Evolutionary conservation across 1,140 invertebrate genomes (phyloP).

Genomic region (Armadillidium nasatum): DNA sequence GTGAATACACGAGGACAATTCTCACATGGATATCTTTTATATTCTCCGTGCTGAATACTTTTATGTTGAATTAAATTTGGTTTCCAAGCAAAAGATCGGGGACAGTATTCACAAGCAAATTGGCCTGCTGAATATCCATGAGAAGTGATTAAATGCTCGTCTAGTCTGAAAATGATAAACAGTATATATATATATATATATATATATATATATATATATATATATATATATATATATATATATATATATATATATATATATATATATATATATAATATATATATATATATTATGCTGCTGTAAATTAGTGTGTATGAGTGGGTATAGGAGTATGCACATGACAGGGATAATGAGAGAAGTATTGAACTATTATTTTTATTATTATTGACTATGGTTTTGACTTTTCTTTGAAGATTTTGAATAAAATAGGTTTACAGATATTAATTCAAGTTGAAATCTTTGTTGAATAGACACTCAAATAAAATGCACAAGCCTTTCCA

Average conservation of each 20-base stretch:
- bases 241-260: not conserved
- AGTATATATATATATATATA: not conserved
- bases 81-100: slow-evolving; percentile 73
- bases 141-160: slow-evolving; percentile 68
- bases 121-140: slow-evolving; percentile 72
- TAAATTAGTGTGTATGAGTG: no score
- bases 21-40: slow-evolving; percentile 78
- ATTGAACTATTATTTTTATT: no score
- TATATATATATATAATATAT: no score
- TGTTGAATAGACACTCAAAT: no score
- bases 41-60: slow-evolving; percentile 53
- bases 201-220: slow-evolving; percentile 10
- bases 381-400: no score
- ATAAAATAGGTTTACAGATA: no score
- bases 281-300: no score
- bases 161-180: slow-evolving; percentile 60
- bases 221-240: slow-evolving; percentile 21
- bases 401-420: no score
- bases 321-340: no score
- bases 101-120: slow-evolving; percentile 77
- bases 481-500: no score
- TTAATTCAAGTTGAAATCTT: no score
- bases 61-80: slow-evolving; percentile 76
- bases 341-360: no score
- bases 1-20: slow-evolving; percentile 88